Percentiles rank a stretch among this genome's conserved stretches.
Conservation (phyloP, 2,888 invertebrate species). For the Barypeithes pellucidus region DNA sequence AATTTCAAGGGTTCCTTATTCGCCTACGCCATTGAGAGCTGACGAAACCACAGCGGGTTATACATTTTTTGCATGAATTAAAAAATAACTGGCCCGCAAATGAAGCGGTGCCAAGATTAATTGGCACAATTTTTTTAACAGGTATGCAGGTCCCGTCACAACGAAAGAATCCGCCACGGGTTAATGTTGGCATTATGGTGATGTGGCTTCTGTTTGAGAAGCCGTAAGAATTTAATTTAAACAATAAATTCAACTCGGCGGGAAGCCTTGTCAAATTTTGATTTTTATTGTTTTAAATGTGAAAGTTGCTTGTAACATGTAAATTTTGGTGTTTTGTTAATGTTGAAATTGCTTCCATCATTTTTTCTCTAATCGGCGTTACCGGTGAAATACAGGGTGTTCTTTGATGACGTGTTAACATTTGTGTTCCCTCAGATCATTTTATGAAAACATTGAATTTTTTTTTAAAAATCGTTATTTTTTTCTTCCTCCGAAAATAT, state of each 20-base stretch:
- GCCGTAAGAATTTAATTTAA: constrained; percentile 49
- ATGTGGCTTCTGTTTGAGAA: constrained; percentile 54
- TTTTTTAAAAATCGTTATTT: no score
- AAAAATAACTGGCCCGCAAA: constrained; percentile 51
- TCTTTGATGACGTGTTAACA: no score
- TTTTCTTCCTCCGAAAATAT: no score
- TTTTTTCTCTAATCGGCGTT: background rate
- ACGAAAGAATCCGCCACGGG: constrained; percentile 47
- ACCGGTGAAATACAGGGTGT: no score
- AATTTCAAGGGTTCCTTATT: no score
- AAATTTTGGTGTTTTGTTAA: constrained; percentile 12
- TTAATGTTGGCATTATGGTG: constrained; percentile 54
- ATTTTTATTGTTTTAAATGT: constrained; percentile 33
- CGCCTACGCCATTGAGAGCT: constrained; percentile 31
- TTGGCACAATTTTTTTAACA: constrained; percentile 51
- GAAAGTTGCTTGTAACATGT: constrained; percentile 28
- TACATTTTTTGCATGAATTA: constrained; percentile 52
- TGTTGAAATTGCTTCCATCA: background rate
- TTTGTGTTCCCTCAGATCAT: no score
- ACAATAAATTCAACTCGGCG: constrained; percentile 46
- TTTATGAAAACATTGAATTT: no score
- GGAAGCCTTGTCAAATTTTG: constrained; percentile 38
- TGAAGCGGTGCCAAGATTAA: constrained; percentile 50
- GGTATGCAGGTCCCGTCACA: constrained; percentile 48
- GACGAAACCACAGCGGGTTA: constrained; percentile 33